phyloP scores from a whole-genome alignment of 2,797 vertebrate genomes.

The Malacoraja senta region DNA sequence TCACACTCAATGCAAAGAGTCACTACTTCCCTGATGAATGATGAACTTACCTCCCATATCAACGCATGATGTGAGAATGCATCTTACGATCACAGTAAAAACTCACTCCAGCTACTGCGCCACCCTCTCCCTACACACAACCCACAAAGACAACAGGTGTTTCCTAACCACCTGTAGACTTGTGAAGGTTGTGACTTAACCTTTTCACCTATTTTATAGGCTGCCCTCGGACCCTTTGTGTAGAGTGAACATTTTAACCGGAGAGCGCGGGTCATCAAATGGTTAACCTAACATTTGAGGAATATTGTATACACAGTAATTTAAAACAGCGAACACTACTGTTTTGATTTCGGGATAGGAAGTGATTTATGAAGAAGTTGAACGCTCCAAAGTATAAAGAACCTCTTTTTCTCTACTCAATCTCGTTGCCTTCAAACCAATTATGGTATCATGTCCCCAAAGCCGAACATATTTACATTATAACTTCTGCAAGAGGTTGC shows the following conservation, averaged over 20 bases:
- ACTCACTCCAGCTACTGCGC: not conserved
- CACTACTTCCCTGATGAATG: too few species aligned
- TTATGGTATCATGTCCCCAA: constrained; percentile 34
- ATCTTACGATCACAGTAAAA: not conserved
- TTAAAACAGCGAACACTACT: constrained; percentile 17
- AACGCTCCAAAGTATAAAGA: not conserved
- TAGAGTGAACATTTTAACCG: not conserved
- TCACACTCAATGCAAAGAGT: not conserved
- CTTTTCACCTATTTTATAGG: too few species aligned
- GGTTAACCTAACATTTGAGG: not conserved
- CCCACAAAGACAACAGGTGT: not conserved
- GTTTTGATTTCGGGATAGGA: not conserved
- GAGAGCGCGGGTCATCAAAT: not conserved
- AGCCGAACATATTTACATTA: not conserved
- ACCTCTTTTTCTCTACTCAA: not conserved
- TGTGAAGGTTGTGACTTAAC: not conserved
- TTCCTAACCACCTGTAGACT: not conserved
- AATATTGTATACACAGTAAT: not conserved
- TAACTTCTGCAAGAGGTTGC: not conserved
- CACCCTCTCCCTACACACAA: not conserved
- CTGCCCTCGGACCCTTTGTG: too few species aligned
- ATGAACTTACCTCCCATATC: not conserved
- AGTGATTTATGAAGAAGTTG: constrained; percentile 2
- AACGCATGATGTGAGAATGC: not conserved
- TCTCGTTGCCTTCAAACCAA: constrained; percentile 17